These are phyloP conservation scores for Epistrophe eligans DNA, from an alignment of 2,888 invertebrate genomes.

Conservation along the genomic window DNA sequence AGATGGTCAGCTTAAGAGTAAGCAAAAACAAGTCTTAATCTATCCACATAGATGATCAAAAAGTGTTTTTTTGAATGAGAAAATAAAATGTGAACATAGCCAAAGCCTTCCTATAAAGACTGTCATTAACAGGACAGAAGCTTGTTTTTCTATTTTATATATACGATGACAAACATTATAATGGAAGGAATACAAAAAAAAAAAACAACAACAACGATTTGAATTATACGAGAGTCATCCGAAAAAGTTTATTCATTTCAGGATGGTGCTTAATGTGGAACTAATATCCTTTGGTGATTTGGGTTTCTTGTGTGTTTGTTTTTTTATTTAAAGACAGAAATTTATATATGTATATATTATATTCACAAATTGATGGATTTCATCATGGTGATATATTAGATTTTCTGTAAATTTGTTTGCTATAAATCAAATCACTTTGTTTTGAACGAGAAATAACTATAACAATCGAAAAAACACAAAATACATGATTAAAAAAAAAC, in stretches of 20 bases:
- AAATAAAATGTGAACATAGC: constrained; percentile 18
- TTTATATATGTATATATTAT: not conserved
- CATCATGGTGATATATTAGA: not conserved
- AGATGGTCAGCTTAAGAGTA: not conserved
- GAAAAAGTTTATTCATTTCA: constrained; percentile 22
- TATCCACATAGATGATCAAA: not conserved
- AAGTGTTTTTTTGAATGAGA: constrained; percentile 18
- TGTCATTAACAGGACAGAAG: constrained; percentile 21
- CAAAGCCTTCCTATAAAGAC: not conserved
- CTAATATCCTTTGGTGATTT: constrained; percentile 20
- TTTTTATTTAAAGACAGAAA: no score
- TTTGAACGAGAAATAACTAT: not conserved
- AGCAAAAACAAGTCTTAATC: not conserved
- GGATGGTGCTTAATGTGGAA: not conserved
- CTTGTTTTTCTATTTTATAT: constrained; percentile 25
- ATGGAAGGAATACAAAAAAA: not conserved
- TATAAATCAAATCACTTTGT: not conserved
- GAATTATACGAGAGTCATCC: constrained; percentile 2
- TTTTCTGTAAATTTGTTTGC: not conserved
- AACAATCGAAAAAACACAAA: not conserved
- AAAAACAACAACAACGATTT: not conserved
- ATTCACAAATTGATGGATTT: constrained; percentile 12
- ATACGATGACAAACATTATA: constrained; percentile 4
- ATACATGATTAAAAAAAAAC: not conserved
- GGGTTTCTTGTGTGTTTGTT: not conserved